Conservation (phyloP, 2,113 vertebrate species). For the Mormyrus iriodes region DNA sequence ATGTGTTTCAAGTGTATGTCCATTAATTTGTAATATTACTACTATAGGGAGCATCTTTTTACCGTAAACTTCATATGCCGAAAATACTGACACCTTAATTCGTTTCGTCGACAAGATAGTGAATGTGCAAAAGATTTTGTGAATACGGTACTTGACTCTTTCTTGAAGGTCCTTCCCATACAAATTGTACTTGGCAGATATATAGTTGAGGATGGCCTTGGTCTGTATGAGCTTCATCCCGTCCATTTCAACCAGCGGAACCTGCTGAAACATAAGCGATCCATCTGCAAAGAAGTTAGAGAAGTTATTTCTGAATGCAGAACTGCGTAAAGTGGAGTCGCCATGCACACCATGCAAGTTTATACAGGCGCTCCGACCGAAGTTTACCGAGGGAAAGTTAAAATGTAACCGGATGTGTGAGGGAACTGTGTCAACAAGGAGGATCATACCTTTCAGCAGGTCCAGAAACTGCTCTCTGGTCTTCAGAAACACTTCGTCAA, state of each 20-base stretch:
- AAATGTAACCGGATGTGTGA: background rate
- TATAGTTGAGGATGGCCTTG: constrained; percentile 78
- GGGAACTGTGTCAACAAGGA: background rate
- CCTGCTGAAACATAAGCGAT: constrained; percentile 75
- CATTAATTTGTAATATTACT: background rate
- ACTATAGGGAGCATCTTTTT: background rate
- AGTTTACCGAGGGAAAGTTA: background rate
- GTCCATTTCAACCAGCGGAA: constrained; percentile 86
- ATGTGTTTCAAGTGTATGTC: background rate
- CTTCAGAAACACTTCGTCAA: constrained; percentile 74
- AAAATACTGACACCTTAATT: background rate
- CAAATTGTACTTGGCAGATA: constrained; percentile 81
- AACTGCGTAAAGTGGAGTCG: background rate
- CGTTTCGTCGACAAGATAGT: background rate
- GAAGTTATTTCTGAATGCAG: background rate
- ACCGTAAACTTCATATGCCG: background rate
- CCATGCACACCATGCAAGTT: background rate
- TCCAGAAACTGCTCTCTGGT: constrained; percentile 68
- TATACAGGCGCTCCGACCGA: background rate
- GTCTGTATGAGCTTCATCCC: constrained; percentile 82
- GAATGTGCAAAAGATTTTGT: background rate
- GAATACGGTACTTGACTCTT: constrained; percentile 61
- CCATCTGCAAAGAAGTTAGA: constrained; percentile 48
- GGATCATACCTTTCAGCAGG: constrained; percentile 67
- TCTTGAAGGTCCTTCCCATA: constrained; percentile 77